These are phyloP conservation scores for Gavialis gangeticus DNA, from an alignment of 2,113 vertebrate species.

Conservation along the genomic window DNA sequence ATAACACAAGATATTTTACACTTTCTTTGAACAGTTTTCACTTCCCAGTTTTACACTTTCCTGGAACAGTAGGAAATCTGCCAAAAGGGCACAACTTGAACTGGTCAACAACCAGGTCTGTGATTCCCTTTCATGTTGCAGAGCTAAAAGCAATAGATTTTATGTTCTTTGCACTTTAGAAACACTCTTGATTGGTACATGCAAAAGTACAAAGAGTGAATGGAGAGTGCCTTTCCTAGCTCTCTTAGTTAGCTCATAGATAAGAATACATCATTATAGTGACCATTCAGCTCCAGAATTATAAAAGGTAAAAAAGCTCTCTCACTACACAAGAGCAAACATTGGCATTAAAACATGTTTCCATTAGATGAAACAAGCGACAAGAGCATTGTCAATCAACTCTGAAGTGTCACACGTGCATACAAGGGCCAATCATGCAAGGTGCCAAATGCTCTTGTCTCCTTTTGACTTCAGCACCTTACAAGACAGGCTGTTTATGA, in stretches of 20 bases:
- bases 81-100: slow-evolving; percentile 48
- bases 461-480: background rate
- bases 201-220: background rate
- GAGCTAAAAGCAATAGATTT: slow-evolving; percentile 7
- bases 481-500: background rate
- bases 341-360: background rate
- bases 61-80: slow-evolving; percentile 17
- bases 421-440: background rate
- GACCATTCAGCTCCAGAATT: background rate
- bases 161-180: slow-evolving; percentile 4
- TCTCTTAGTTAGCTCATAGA: background rate
- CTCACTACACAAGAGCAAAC: background rate
- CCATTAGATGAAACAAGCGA: background rate
- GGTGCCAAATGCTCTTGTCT: background rate
- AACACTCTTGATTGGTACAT: slow-evolving; percentile 4
- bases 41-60: slow-evolving; percentile 25
- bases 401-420: background rate
- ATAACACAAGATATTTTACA: background rate
- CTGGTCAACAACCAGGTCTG: slow-evolving; percentile 28
- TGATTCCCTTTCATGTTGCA: slow-evolving; percentile 40
- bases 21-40: slow-evolving; percentile 27
- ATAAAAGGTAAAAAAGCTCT: background rate
- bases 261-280: background rate
- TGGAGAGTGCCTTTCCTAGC: background rate
- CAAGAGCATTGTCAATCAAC: background rate